Base-by-base conservation (phyloP, 2,888 invertebrate species). In the Acheta domesticus region DNA sequence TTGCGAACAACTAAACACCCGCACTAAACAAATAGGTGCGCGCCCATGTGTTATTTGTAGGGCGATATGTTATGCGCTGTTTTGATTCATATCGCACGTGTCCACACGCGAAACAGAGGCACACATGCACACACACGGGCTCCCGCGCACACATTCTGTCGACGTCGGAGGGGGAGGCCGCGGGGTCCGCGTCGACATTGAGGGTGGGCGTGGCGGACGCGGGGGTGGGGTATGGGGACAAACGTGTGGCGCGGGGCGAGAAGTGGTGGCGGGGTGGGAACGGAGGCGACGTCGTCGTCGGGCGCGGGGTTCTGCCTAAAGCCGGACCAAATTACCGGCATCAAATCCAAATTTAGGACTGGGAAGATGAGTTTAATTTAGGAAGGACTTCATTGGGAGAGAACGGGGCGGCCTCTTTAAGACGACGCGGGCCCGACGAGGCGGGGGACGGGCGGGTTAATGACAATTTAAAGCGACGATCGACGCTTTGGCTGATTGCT, bases 251-350 rank as follows among this genome's bases (percentile, higher is more conserved):
- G 50, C 23, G 2, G 23, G 23, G 23, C 23, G 23, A 23, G 23
- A n/a, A n/a, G 23, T 1, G 36, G 36, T 36, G 2, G 36, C 36
- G 36, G 36, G 36, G 36, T 8, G 36, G 36, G 36, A 36, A 8
- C 36, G 36, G 36, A 36, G 36, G 36, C 36, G 36, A 36, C 36
- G 36, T 36, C 36, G 36, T 36, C 62, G 62, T 62, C n/a, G 62
- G 12, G 62, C 62, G 62, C 62, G n/a, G 62, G 16, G 4, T 62
- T 62, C 62, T 36, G 62, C 62, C 62, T 62, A 62, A 36, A 62
- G 62, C 62, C 62, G 62, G 62, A 62, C 62, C 62, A 62, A 62
- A 62, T 62, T 62, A 62, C 62, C 62, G 62, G 62, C 62, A 62
- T 62, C 62, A 62, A 62, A 62, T 62, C 62, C 62, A n/a, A 62